Percentiles rank a stretch among this genome's conserved stretches.
Evolutionary conservation across 2,888 invertebrate species (phyloP).

Genomic region (Ptilodon capucinus): DNA sequence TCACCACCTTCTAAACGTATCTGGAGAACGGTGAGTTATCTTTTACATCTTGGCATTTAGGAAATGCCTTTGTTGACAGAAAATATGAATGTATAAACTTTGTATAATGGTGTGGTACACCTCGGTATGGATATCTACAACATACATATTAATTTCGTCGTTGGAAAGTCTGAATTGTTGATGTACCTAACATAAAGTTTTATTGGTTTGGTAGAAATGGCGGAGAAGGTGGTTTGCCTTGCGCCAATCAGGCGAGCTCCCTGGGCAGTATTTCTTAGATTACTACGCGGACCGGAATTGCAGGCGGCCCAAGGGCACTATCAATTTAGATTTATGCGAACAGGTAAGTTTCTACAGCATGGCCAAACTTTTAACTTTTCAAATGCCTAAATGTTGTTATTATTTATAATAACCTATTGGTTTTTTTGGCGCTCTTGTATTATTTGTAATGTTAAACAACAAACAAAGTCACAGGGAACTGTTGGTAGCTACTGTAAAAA

Average conservation of each 20-base stretch:
- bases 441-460: no score
- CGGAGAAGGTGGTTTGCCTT: constrained; percentile 97
- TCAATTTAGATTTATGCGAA: constrained; percentile 97
- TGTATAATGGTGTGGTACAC: constrained; percentile 5
- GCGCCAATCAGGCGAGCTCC: constrained; percentile 94
- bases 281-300: constrained; percentile 95
- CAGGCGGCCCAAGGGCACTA: constrained; percentile 92
- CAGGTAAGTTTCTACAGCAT: constrained; percentile 87
- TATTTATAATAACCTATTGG: neutral
- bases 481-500: no score
- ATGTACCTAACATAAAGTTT: constrained; percentile 17
- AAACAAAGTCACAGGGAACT: no score
- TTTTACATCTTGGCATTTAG: constrained; percentile 34
- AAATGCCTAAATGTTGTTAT: neutral
- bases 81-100: constrained; percentile 35
- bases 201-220: constrained; percentile 89
- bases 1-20: constrained; percentile 96
- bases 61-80: constrained; percentile 65
- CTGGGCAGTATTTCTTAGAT: constrained; percentile 96
- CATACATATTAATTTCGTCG: neutral
- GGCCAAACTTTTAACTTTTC: neutral
- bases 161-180: constrained; percentile 10
- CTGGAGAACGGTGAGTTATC: constrained; percentile 94
- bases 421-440: no score
- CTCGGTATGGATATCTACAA: neutral